A percentile compares a stretch with the other conserved stretches of the same genome.
These are phyloP conservation scores for Dryococelus australis DNA, from an alignment of 2,888 invertebrate genomes.

Conservation along the genomic window DNA sequence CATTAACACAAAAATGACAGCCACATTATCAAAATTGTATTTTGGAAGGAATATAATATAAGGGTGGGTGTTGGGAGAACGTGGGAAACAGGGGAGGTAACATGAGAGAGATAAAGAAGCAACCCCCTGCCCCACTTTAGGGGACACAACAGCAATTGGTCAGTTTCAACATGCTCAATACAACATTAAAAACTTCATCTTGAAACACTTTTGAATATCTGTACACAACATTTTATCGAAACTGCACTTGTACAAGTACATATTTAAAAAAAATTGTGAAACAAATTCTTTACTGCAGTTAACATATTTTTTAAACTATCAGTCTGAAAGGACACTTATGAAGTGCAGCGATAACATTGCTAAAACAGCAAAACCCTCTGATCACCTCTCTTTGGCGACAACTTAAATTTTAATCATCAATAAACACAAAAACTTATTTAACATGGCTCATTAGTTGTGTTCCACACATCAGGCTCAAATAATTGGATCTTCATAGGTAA, in stretches of 20 bases:
- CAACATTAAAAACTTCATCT: not conserved
- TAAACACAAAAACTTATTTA: too few species aligned
- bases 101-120: constrained; percentile 2
- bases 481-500: too few species aligned
- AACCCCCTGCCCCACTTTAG: not conserved
- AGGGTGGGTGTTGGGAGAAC: not conserved
- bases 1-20: constrained; percentile 26
- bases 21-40: constrained; percentile 39
- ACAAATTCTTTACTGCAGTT: not conserved
- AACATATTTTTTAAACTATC: not conserved
- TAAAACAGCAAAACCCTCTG: not conserved
- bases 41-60: not conserved
- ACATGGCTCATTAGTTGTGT: too few species aligned
- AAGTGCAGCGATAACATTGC: not conserved
- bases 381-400: not conserved
- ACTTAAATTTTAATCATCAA: not conserved
- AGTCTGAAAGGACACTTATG: not conserved
- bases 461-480: too few species aligned
- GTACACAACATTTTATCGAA: not conserved
- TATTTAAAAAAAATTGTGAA: not conserved
- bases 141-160: constrained; percentile 41
- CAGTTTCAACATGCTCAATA: constrained; percentile 34
- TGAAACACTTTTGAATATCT: not conserved
- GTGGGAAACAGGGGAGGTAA: constrained; percentile 18
- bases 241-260: not conserved